Evolutionary conservation across 2,888 invertebrate species (phyloP), one percentile per base, ranked within the genome.

Genomic region (Odontomyia ornata): DNA sequence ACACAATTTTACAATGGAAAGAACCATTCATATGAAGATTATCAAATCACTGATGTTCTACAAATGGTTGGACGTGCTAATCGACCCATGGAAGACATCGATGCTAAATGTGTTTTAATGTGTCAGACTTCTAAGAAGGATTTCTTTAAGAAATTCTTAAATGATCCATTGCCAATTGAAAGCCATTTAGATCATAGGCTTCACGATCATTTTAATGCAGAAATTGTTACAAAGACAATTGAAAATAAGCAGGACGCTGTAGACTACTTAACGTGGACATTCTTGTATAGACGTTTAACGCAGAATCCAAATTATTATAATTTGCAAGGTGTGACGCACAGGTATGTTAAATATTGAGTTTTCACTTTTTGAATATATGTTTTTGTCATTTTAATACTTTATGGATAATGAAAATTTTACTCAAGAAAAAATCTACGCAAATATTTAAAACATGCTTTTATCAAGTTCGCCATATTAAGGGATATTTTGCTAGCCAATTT

Each of bases 221-320:
- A 99, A 88, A 98, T 99, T 76, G 99, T 99, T 0, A 99, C 99
- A 0, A 99, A 99, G 87, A 99, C 99, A 0, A 97, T 99, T 82
- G 99, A 99, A 88, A 99, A 99, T 88, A 99, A 99, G 84, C 99
- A 99, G 86, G 99, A 99, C 84, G 99, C 99, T 0, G 99, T 99
- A 0, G 99, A 99, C 89, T 99, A 99, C 84, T 89, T 99, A 23
- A 99, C 99, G 0, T 99, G 99, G 99, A 99, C 99, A 0, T 97
- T 99, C 89, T 88, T 99, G 13, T 99, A 99, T 86, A 89, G 99
- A 1, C 89, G 99, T 67, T 91, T 99, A 82, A 98, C 99, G 0
- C 98, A 99, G 88, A 99, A 99, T 88, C 99, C 99, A 0, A 99
- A 99, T 87, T 99, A 99, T 85, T 99, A 99, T 87, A 98, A 98